These are phyloP conservation scores for Pocota personata DNA, from an alignment of 2,888 invertebrate species.

Conservation along the genomic window DNA sequence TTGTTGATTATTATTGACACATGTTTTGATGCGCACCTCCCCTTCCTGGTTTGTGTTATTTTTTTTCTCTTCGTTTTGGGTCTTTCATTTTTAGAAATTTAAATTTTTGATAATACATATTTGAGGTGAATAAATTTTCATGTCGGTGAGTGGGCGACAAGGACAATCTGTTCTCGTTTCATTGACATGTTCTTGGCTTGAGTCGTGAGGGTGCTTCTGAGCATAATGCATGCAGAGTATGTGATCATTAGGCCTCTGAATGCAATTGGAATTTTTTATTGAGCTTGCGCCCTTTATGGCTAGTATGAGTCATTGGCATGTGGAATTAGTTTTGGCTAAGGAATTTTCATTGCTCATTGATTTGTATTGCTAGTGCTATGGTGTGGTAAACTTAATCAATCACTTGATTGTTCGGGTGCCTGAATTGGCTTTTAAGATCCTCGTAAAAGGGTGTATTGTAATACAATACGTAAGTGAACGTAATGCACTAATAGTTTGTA, in stretches of 20 bases:
- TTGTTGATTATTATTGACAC: conserved; percentile 73
- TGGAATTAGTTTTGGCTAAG: neutral
- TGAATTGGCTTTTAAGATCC: too few species aligned
- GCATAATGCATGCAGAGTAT: neutral
- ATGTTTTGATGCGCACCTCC: conserved; percentile 56
- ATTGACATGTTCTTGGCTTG: neutral
- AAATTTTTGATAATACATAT: conserved; percentile 49
- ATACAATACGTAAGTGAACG: too few species aligned
- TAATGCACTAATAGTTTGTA: too few species aligned
- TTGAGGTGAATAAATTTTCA: conserved; percentile 45
- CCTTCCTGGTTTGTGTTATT: neutral
- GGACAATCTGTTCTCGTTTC: neutral
- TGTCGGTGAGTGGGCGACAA: neutral
- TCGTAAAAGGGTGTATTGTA: too few species aligned
- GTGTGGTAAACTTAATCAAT: too few species aligned
- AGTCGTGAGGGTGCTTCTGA: neutral
- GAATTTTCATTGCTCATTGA: neutral
- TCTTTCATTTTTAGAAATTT: conserved; percentile 43
- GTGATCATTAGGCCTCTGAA: neutral
- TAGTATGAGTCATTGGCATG: neutral
- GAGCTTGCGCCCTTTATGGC: neutral
- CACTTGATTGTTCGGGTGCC: too few species aligned
- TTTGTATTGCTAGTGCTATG: too few species aligned
- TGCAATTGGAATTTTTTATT: conserved; percentile 10
- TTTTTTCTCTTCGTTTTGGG: neutral